Evolutionary conservation across 2,113 vertebrate species (phyloP), one percentile per base, ranked within the genome.

Genomic region (Neoarius graeffei): DNA sequence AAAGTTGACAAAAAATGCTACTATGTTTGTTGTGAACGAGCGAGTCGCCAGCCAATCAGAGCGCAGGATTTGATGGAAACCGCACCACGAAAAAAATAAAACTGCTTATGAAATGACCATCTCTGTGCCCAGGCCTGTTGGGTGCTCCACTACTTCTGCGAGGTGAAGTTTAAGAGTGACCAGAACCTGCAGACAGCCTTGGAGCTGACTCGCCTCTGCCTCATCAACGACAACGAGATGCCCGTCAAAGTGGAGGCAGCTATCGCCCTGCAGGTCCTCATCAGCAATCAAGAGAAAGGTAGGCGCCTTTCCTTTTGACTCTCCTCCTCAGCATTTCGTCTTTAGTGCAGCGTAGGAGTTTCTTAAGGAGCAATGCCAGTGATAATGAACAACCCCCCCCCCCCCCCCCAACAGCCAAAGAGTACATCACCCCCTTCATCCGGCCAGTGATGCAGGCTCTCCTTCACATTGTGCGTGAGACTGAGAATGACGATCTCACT

Each of bases 221-320:
- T 99, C 83, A 99, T 99, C 92, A 98, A 99, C 87, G 98, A 99
- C 88, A 97, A 98, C 57, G 97, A 99, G 94, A 99, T 99, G 98
- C 98, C 98, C 48, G 98, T 99, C 42, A 99, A 99, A 93, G 98
- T 99, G 85, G 98, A 99, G 95, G 98, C 98, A 52, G 98, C 98
- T 85, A 99, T 99, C 80, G 98, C 98, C 20, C 95, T 99, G 90
- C 98, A 99, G 89, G 98, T 99, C 88, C 96, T 99, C 91, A 99
- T 99, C 92, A 99, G 98, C 94, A 99, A 99, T 95, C 98, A 99
- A 94, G 98, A 99, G 93, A 99, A 99, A 97, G 98, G 98, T 99
- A 94, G 89, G 90, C 20, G 59, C 50, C 42, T 67, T 10, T 74
- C 10, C 25, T 25, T 10, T 64, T 15, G 56, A 30, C 80, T 48